Conservation (phyloP, 2,888 invertebrate genomes). For the Euclidia mi region DNA sequence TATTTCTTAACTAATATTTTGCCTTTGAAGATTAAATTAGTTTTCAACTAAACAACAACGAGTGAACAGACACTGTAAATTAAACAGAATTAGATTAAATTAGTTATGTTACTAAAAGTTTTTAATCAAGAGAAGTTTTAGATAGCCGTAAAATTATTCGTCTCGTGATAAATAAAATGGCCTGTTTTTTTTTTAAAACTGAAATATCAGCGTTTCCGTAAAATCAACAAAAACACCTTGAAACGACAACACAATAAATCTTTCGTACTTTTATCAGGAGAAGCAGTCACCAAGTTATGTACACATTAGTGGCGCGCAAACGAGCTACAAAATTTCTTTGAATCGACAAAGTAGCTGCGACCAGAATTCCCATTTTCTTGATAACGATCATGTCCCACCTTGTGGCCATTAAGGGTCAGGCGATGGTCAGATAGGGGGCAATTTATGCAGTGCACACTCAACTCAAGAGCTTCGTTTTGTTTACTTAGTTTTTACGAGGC, state of each 20-base stretch:
- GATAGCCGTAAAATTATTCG: no score
- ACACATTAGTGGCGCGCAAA: constrained; percentile 71
- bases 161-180: no score
- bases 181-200: background rate
- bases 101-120: no score
- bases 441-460: constrained; percentile 87
- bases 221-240: constrained; percentile 37
- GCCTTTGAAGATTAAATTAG: no score
- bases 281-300: constrained; percentile 56
- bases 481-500: constrained; percentile 79
- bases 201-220: background rate
- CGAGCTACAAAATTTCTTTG: constrained; percentile 80
- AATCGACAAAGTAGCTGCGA: constrained; percentile 80
- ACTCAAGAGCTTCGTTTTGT: constrained; percentile 78
- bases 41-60: no score
- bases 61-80: no score
- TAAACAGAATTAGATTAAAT: no score
- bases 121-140: no score
- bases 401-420: constrained; percentile 85
- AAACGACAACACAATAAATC: constrained; percentile 59
- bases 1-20: background rate
- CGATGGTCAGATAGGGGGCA: constrained; percentile 84
- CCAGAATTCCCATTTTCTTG: constrained; percentile 81
- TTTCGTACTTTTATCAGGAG: constrained; percentile 52
- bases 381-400: constrained; percentile 87